A percentile compares a stretch with the other conserved stretches of the same genome.
phyloP scores from a whole-genome alignment of 2,888 invertebrate species.

The Lycaena phlaeas region DNA sequence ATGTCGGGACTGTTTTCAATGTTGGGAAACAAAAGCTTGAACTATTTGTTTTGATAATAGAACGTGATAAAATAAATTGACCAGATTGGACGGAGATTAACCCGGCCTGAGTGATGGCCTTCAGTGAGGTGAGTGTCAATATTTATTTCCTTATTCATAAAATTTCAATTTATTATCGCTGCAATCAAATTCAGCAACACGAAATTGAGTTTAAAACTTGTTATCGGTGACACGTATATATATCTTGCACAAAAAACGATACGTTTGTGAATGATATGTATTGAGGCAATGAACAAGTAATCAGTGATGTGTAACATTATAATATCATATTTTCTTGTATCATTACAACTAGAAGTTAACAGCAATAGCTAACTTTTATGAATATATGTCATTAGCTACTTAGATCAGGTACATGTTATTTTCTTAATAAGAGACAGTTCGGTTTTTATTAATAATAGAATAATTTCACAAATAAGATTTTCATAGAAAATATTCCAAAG shows the following conservation, averaged over 20 bases:
- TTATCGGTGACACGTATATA: conserved; percentile 7
- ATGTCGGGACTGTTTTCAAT: conserved; percentile 70
- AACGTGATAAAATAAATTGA: conserved; percentile 56
- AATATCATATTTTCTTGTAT: conserved; percentile 15
- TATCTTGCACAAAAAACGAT: too few species aligned
- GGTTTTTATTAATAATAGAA: too few species aligned
- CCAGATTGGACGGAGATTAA: conserved; percentile 70
- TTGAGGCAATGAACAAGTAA: too few species aligned
- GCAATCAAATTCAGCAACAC: neutral
- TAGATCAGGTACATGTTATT: too few species aligned
- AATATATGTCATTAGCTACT: too few species aligned
- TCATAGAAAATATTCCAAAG: too few species aligned
- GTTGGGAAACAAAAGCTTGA: conserved; percentile 69
- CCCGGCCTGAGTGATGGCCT: conserved; percentile 80
- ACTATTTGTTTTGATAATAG: conserved; percentile 68
- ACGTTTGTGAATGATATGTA: too few species aligned
- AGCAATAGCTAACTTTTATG: too few species aligned
- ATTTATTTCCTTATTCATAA: conserved; percentile 12
- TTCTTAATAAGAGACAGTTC: too few species aligned
- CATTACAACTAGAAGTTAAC: too few species aligned
- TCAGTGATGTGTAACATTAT: conserved; percentile 15
- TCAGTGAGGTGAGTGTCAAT: conserved; percentile 79
- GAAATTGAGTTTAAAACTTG: neutral
- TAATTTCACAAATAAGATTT: too few species aligned
- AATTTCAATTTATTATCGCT: neutral